These are phyloP conservation scores for Drosophila trichaetosa DNA, from an alignment of 2,888 invertebrate genomes.

Conservation along the genomic window DNA sequence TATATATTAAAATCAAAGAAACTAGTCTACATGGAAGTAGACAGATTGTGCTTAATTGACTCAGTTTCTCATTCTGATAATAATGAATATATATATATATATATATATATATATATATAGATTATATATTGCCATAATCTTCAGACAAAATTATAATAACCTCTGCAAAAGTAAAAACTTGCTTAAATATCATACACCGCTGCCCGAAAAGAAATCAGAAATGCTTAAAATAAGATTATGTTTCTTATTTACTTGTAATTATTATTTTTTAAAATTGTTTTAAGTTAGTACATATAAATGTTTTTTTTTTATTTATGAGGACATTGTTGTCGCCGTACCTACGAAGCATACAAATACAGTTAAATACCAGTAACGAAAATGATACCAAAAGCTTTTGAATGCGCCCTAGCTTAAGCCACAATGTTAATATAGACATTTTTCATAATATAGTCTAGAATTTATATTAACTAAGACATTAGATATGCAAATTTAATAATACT, in stretches of 20 bases:
- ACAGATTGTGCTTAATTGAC: background rate
- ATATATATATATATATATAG: background rate
- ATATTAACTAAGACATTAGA: conserved; percentile 57
- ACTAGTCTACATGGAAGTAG: background rate
- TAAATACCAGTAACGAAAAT: conserved; percentile 15
- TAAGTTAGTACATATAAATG: conserved; percentile 21
- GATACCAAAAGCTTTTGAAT: conserved; percentile 35
- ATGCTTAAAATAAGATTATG: conserved; percentile 12
- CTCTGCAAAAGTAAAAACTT: background rate
- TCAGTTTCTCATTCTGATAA: background rate
- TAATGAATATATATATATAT: background rate
- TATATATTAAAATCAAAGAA: background rate
- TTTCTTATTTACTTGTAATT: background rate
- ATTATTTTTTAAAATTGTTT: conserved; percentile 2
- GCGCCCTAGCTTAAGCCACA: conserved; percentile 55
- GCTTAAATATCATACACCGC: conserved; percentile 14
- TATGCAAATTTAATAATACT: conserved; percentile 54
- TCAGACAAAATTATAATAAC: background rate
- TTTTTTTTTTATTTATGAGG: conserved; percentile 39
- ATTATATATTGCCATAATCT: background rate
- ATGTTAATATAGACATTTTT: conserved; percentile 55
- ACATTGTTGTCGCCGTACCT: conserved; percentile 82
- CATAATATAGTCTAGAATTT: conserved; percentile 60
- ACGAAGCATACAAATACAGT: conserved; percentile 55
- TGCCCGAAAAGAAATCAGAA: conserved; percentile 6